phyloP scores from a whole-genome alignment of 2,113 vertebrate species.

The Anguilla rostrata region DNA sequence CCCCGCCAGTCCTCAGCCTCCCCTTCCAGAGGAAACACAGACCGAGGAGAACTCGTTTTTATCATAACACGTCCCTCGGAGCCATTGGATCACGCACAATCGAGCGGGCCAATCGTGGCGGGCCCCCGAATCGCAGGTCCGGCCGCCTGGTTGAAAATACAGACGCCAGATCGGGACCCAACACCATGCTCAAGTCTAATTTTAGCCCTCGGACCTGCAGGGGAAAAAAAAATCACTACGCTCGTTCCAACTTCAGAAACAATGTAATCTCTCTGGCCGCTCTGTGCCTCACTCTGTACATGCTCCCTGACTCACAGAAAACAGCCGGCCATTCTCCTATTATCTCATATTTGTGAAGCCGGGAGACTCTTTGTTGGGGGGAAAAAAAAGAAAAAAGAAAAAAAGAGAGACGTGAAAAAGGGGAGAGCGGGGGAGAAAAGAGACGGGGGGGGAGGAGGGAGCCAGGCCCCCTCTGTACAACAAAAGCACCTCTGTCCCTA shows the following conservation, averaged over 20 bases:
- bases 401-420: constrained; percentile 32
- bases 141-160: neutral
- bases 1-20: neutral
- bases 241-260: constrained; percentile 51
- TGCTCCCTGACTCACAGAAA: constrained; percentile 72
- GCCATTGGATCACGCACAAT: neutral
- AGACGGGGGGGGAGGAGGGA: constrained; percentile 53
- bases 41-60: neutral
- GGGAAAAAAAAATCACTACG: constrained; percentile 37
- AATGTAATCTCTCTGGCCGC: constrained; percentile 54
- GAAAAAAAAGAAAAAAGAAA: constrained; percentile 43
- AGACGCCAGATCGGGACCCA: neutral
- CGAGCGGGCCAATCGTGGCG: neutral
- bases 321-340: constrained; percentile 84
- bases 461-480: constrained; percentile 81
- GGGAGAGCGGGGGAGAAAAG: constrained; percentile 37
- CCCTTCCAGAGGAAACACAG: neutral
- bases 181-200: neutral
- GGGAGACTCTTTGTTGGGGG: constrained; percentile 70
- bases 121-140: neutral
- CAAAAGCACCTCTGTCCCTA: constrained; percentile 94
- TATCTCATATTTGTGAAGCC: constrained; percentile 93
- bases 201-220: neutral
- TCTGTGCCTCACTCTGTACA: constrained; percentile 67
- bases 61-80: neutral